Evolutionary conservation across 2,888 invertebrate genomes (phyloP), one percentile per base, ranked within the genome.

Genomic region (Sarcophaga variegata): DNA sequence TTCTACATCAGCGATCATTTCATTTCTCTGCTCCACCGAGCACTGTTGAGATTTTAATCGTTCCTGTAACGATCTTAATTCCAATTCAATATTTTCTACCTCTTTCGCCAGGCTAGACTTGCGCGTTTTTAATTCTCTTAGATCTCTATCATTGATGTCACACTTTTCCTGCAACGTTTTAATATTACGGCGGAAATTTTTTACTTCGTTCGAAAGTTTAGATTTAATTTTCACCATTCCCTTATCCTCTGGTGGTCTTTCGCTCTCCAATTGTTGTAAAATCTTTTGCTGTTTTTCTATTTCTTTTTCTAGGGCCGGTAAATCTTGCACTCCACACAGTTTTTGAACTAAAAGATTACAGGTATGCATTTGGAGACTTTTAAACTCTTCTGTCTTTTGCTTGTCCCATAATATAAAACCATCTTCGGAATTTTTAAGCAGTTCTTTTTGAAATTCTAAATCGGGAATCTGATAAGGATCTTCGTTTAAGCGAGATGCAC

Each of bases 371-470:
- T 92, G 90, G 4, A 92, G 62, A 10, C 85, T 86, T 4, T 86
- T 81, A 45, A 91, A 91, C 66, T 93, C 92, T 0, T 91, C 90
- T 60, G 89, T 88, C 5, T 89, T 88, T 5, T 91, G 89, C 12
- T 91, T 91, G 69, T 93, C 91, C 93, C 93, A 93, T 37, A 92
- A 70, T 6, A 80, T 80, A 76, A 92, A 93, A 3, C 92, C 91
- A 4, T 91, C 90, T n/a, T 90, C 90, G 0, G 90, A 89, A 69
- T 90, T 89, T 0, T 64, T 76, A 11, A 92, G 86, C 22, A 92
- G 54, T 62, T 90, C 49, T 72, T 88, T 86, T 82, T 90, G 88
- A 47, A 91, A 91, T 10, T 91, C 90, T 17, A 90, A 88, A 80
- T 92, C 91, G 0, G 90, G 90, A n/a, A 90, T 89, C 25, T 90